These are phyloP conservation scores for Amiota mariae DNA, from an alignment of 2,888 invertebrate genomes.

Conservation along the genomic window DNA sequence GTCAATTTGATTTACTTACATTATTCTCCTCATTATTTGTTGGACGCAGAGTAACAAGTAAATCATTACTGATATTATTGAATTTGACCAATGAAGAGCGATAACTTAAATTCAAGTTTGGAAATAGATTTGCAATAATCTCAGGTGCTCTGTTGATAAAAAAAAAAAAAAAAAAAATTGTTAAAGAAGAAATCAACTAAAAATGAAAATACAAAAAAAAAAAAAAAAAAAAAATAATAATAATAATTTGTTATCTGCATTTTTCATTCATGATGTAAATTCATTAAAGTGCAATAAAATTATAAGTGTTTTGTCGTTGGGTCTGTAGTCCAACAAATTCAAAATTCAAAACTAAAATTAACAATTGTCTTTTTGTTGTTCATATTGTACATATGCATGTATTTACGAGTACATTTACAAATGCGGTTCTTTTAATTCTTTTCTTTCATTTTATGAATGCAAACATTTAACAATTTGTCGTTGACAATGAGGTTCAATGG, in stretches of 20 bases:
- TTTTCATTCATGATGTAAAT: neutral
- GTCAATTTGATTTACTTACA: conserved; percentile 49
- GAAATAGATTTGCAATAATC: conserved; percentile 69
- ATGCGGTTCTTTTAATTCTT: too few species aligned
- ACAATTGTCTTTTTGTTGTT: too few species aligned
- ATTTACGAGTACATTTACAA: too few species aligned
- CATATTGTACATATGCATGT: too few species aligned
- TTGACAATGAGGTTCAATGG: too few species aligned
- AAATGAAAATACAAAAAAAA: conserved; percentile 8
- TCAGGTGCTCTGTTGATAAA: conserved; percentile 63
- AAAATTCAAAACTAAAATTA: too few species aligned
- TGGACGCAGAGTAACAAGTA: conserved; percentile 64
- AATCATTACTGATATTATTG: conserved; percentile 67
- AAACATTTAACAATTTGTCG: too few species aligned
- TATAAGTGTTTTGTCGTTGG: too few species aligned
- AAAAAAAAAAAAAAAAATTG: conserved; percentile 3
- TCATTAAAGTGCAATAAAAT: neutral
- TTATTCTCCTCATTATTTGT: conserved; percentile 37
- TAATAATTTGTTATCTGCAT: neutral
- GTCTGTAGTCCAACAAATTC: too few species aligned
- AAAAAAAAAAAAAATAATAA: neutral
- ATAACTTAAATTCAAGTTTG: conserved; percentile 69
- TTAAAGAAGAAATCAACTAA: neutral
- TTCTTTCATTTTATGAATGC: too few species aligned
- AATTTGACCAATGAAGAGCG: conserved; percentile 68